Percentiles rank a stretch among this genome's conserved stretches.
Evolutionary conservation across 2,113 vertebrate species (phyloP).

Genomic region (Fregata magnificens): DNA sequence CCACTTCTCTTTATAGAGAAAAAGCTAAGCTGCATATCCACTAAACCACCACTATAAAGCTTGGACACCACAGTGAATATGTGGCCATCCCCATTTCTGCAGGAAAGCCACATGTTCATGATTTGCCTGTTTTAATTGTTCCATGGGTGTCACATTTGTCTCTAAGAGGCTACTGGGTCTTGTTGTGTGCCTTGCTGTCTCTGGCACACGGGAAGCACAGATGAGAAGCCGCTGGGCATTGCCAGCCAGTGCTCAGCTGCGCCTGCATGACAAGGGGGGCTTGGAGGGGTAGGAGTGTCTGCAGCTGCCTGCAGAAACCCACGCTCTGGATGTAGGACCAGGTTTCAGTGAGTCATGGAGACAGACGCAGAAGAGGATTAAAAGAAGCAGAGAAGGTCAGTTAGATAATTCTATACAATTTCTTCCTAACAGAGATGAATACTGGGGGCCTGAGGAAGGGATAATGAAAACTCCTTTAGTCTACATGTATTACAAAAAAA

Average conservation of each 20-base stretch:
- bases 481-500: rapidly evolving
- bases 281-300: background rate
- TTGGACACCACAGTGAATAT: background rate
- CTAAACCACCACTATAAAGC: background rate
- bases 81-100: background rate
- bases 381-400: background rate
- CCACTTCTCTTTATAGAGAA: background rate
- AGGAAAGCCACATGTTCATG: background rate
- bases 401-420: background rate
- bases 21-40: background rate
- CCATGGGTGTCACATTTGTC: background rate
- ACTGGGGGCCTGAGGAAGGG: background rate
- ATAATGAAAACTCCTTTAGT: background rate
- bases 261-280: background rate
- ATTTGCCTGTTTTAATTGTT: background rate
- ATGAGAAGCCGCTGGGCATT: background rate
- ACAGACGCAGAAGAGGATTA: background rate
- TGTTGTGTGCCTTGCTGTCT: background rate
- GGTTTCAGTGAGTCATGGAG: background rate
- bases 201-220: background rate
- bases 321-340: background rate
- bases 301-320: background rate
- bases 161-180: background rate
- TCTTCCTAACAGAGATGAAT: background rate
- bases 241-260: background rate